These are phyloP conservation scores for Parapristionchus giblindavisi DNA, from an alignment of 2,888 invertebrate genomes.

Conservation along the genomic window DNA sequence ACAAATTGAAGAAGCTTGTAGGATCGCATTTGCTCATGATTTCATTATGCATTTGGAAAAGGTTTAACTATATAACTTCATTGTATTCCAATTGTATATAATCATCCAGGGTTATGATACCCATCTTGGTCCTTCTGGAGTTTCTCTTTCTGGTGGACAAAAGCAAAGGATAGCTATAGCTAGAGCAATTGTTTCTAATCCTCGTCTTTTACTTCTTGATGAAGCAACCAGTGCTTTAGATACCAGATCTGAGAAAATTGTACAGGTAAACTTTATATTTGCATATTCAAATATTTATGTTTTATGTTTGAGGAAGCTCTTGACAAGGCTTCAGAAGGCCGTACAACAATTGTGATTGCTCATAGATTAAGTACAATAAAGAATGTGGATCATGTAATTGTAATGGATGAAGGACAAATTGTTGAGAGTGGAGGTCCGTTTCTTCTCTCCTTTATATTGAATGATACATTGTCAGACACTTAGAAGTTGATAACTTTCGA, in stretches of 20 bases:
- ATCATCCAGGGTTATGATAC: slow-evolving; percentile 24
- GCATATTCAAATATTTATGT: background rate
- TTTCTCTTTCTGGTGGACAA: slow-evolving; percentile 32
- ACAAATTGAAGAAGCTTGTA: slow-evolving; percentile 2
- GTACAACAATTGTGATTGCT: slow-evolving; percentile 23
- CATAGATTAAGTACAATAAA: slow-evolving; percentile 31
- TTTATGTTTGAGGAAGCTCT: slow-evolving; percentile 1
- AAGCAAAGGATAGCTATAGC: slow-evolving; percentile 33
- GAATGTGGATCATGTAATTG: slow-evolving; percentile 14
- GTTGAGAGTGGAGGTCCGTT: slow-evolving; percentile 36
- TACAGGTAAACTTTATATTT: slow-evolving; percentile 4
- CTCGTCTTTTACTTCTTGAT: slow-evolving; percentile 19
- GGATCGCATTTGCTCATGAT: slow-evolving; percentile 17
- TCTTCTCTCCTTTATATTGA: too few relatives aligned
- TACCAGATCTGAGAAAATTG: slow-evolving; percentile 13
- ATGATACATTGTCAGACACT: too few relatives aligned
- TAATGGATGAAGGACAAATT: slow-evolving; percentile 27
- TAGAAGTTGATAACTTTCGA: too few relatives aligned
- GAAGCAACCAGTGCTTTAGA: slow-evolving; percentile 33
- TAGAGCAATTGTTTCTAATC: slow-evolving; percentile 18
- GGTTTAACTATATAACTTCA: background rate
- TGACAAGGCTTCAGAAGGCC: slow-evolving; percentile 25
- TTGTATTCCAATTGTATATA: background rate
- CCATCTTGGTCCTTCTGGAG: slow-evolving; percentile 12
- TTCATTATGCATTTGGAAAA: slow-evolving; percentile 26